These are phyloP conservation scores for Phylloscopus collybita DNA, from an alignment of 2,797 vertebrate species.

Conservation along the genomic window DNA sequence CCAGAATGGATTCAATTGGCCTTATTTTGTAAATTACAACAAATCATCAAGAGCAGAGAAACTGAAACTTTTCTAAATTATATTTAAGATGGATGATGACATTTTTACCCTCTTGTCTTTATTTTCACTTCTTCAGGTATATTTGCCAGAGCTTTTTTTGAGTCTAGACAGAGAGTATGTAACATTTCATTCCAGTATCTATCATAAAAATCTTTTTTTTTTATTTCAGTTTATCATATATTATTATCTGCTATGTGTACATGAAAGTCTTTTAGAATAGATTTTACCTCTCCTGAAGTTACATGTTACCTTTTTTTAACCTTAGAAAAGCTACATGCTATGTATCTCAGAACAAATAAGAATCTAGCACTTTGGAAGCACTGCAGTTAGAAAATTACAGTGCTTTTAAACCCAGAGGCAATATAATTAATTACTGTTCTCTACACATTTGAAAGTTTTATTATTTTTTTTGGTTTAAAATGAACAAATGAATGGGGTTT, in stretches of 20 bases:
- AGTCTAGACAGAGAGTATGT: background rate
- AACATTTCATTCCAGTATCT: background rate
- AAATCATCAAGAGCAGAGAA: background rate
- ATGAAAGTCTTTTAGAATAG: background rate
- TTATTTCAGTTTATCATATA: background rate
- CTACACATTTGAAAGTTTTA: constrained; percentile 21
- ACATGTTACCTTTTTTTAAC: constrained; percentile 19
- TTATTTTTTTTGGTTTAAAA: constrained; percentile 19
- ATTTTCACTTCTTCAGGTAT: background rate
- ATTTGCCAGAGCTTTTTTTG: background rate
- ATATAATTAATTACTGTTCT: constrained; percentile 40
- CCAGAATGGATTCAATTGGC: background rate
- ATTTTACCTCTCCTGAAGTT: background rate
- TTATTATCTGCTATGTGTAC: background rate
- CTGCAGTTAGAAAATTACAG: constrained; percentile 44
- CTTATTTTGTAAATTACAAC: background rate
- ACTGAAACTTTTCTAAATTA: background rate
- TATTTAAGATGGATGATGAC: background rate
- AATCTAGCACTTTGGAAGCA: constrained; percentile 15
- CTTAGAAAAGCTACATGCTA: background rate
- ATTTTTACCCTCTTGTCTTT: background rate
- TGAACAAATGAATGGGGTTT: background rate
- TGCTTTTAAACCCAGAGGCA: constrained; percentile 49
- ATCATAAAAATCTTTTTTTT: background rate
- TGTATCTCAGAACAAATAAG: background rate